These are phyloP conservation scores for Lithophane semibrunnea DNA, from an alignment of 2,888 invertebrate genomes.

Conservation along the genomic window DNA sequence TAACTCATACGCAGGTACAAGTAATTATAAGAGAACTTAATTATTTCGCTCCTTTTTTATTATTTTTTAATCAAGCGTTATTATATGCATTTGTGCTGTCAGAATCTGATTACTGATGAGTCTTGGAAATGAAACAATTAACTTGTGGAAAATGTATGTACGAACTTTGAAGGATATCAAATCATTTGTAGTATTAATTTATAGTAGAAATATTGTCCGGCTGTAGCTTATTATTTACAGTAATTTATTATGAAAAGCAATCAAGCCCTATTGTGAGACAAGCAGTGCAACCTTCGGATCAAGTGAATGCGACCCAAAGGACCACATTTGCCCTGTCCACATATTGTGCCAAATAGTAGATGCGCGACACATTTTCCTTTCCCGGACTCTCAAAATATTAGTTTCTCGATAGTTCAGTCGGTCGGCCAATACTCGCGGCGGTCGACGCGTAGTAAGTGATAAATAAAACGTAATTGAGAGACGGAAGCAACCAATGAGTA, in stretches of 20 bases:
- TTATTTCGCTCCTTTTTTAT: constrained; percentile 47
- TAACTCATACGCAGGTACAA: constrained; percentile 58
- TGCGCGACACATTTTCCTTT: neutral
- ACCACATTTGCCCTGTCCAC: neutral
- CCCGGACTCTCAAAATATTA: constrained; percentile 21
- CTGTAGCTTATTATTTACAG: neutral
- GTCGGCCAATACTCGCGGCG: constrained; percentile 71
- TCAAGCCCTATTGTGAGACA: neutral
- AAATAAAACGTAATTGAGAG: constrained; percentile 90
- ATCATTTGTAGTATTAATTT: neutral
- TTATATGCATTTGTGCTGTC: constrained; percentile 46
- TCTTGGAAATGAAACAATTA: constrained; percentile 31
- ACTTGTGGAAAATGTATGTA: constrained; percentile 1
- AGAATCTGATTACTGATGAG: constrained; percentile 34
- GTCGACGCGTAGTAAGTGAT: constrained; percentile 88
- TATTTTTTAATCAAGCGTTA: constrained; percentile 51
- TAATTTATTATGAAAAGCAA: neutral
- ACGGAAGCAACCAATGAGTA: constrained; percentile 91
- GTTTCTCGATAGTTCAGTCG: constrained; percentile 62
- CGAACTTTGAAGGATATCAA: constrained; percentile 1
- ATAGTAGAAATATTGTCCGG: neutral
- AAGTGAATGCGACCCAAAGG: neutral
- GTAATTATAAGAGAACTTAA: constrained; percentile 64
- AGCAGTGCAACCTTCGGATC: neutral
- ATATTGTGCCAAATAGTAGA: neutral